Conservation (phyloP, 2,888 invertebrate genomes). For the Amblyjoppa proteus region DNA sequence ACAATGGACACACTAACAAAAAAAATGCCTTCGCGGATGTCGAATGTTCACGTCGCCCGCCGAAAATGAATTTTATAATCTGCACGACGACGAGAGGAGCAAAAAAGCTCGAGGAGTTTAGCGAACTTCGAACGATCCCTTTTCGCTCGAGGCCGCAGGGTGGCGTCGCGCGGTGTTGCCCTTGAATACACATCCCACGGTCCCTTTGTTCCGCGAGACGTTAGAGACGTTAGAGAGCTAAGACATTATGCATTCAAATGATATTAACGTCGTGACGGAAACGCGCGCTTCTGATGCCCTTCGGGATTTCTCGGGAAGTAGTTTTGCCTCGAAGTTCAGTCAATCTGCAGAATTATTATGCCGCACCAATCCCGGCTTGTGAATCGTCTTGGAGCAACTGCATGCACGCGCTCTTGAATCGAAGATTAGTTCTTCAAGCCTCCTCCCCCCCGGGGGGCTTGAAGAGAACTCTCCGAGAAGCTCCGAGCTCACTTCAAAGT, state of each 20-base stretch:
- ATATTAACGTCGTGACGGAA: slow-evolving; percentile 31
- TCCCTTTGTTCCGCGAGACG: neutral
- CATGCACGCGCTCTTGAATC: slow-evolving; percentile 40
- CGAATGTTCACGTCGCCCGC: neutral
- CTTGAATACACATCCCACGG: neutral
- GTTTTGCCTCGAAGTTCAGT: slow-evolving; percentile 51
- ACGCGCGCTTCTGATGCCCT: slow-evolving; percentile 37
- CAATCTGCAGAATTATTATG: slow-evolving; percentile 48
- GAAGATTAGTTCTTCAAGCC: slow-evolving; percentile 30
- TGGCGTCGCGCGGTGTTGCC: neutral
- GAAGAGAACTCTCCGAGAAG: slow-evolving; percentile 8
- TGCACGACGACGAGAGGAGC: neutral
- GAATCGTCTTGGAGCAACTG: slow-evolving; percentile 5
- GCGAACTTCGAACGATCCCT: neutral
- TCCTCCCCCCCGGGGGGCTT: too few species aligned
- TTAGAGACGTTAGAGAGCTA: neutral
- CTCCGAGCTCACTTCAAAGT: slow-evolving; percentile 42
- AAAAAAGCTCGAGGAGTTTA: neutral
- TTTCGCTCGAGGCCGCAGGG: neutral
- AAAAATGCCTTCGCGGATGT: slow-evolving; percentile 61
- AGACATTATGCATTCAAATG: slow-evolving; percentile 28
- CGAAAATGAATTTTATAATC: neutral
- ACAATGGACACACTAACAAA: slow-evolving; percentile 74
- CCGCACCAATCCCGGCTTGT: slow-evolving; percentile 25
- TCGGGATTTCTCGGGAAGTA: slow-evolving; percentile 31